Evolutionary conservation across 2,888 invertebrate genomes (phyloP).

Genomic region (Quadroppia sp.): DNA sequence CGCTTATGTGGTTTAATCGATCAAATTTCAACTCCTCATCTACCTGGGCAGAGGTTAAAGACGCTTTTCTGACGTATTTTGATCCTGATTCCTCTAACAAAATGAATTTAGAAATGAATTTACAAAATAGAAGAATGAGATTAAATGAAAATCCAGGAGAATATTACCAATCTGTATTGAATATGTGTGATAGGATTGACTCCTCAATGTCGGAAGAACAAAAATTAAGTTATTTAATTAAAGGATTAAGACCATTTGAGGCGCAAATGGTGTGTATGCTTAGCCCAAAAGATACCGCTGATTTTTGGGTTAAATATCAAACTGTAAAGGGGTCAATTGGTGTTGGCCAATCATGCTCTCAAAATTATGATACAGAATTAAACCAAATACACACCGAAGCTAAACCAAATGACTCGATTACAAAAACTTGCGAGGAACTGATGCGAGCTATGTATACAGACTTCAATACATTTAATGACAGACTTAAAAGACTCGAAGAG

Average conservation of each 20-base stretch:
- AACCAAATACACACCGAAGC: not conserved
- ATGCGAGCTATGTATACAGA: not conserved
- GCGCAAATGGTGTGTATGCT: not conserved
- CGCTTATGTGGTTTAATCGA: not conserved
- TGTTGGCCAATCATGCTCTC: not conserved
- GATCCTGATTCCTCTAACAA: not conserved
- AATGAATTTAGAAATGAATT: not conserved
- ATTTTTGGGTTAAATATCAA: not conserved
- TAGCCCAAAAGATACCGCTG: not conserved
- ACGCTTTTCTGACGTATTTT: not conserved
- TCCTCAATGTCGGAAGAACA: not conserved
- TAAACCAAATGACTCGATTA: not conserved
- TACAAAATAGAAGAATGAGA: not conserved
- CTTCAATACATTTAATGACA: not conserved
- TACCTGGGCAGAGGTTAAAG: not conserved
- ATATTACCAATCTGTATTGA: not conserved
- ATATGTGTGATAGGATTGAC: not conserved
- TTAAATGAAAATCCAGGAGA: not conserved
- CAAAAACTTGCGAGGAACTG: not conserved
- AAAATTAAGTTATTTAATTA: not conserved
- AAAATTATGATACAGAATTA: not conserved
- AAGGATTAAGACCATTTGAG: not conserved
- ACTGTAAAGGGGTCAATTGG: not conserved
- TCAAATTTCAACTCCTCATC: not conserved
- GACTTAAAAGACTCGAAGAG: too few species aligned